phyloP scores from a whole-genome alignment of 2,113 vertebrate genomes.

The Narcine bancroftii region DNA sequence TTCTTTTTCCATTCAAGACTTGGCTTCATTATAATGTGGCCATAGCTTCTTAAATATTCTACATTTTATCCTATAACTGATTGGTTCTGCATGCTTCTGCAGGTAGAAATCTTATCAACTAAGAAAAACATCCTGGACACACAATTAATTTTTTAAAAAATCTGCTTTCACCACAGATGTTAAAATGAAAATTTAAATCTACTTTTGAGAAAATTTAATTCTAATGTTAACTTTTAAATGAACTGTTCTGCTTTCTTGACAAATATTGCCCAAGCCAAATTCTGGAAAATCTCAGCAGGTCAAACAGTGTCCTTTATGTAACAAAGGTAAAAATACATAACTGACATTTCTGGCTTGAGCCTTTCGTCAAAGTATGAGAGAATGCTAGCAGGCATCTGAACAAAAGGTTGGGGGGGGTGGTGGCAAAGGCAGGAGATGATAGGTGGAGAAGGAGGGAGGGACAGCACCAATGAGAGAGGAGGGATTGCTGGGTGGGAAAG shows the following conservation, averaged over 20 bases:
- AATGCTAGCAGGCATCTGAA: no score
- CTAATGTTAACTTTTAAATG: background rate
- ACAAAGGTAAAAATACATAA: no score
- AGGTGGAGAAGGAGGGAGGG: no score
- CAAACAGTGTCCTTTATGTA: no score
- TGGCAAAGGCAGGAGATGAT: no score
- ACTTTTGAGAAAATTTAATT: background rate
- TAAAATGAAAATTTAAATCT: no score
- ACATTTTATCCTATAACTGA: background rate
- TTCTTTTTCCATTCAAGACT: background rate
- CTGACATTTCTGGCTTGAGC: no score
- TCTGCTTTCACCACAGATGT: background rate
- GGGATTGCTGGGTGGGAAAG: no score
- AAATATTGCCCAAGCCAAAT: background rate
- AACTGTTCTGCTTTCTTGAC: background rate
- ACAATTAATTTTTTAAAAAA: background rate
- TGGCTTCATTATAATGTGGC: background rate
- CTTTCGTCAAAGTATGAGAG: no score
- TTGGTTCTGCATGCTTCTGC: background rate
- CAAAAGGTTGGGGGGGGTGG: no score
- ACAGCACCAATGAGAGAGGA: no score
- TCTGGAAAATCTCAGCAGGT: no score
- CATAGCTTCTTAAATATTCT: background rate
- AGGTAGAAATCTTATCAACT: background rate
- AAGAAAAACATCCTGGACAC: background rate